Evolutionary conservation across 2,113 vertebrate species (phyloP), one percentile per base, ranked within the genome.

Genomic region (Poeciliopsis retropinna): DNA sequence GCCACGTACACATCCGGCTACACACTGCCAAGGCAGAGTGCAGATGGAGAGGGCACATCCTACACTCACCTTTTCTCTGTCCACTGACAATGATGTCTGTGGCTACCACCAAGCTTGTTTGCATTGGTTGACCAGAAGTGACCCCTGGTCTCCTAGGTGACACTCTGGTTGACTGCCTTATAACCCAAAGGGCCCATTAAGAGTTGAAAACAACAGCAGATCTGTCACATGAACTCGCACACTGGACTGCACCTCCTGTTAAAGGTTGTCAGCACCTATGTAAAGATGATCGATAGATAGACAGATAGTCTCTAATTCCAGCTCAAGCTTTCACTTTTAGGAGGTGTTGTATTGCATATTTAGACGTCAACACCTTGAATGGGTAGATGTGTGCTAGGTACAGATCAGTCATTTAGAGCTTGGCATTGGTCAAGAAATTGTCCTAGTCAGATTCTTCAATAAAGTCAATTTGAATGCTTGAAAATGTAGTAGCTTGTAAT

Each of bases 221-320:
- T 74, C 73, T 84, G 88, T 89, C 90, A 86, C 73, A 78, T 76
- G 57, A 67, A 63, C 67, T 64, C 28, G 66, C 79, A 88, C 75
- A 79, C 69, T 75, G 27, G 72, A 17, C 85, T 64, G 75, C 75
- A 79, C 57, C 75, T 71, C 69, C 60, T 39, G 25, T 62, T 80
- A 87, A 85, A 86, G 85, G 67, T 75, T 91, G 89, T 85, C 87
- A 87, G 29, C 86, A 83, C 69, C 83, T 84, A 81, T 57, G 81
- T 89, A 84, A 76, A 62, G 78, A 87, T 85, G 87, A 92, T 87
- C 81, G 87, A 91, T 89, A 77, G 80, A 61, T 71, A 67, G n/a
- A n/a, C n/a, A 12, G 75, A 84, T 75, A 77, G 74, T 78, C 69
- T 64, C 60, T 64, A 29, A 60, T 65, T 64, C 61, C 54, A 39